Evolutionary conservation across 2,888 invertebrate genomes (phyloP).

Genomic region (Monochamus alternatus): DNA sequence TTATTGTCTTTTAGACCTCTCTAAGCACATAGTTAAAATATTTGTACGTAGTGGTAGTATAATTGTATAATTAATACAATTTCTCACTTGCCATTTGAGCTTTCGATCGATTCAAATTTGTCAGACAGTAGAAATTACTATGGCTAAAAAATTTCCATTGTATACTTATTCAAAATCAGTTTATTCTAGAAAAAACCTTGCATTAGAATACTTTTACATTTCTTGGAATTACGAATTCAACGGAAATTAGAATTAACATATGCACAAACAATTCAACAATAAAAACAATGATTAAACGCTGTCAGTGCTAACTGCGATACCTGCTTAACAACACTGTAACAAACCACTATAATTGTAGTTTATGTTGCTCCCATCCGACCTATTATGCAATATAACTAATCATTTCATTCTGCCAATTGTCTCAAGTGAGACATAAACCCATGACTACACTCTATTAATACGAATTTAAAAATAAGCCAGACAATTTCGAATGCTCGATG

Average conservation of each 20-base stretch:
- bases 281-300: no score
- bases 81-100: no score
- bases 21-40: no score
- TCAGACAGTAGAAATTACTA: no score
- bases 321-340: constrained; percentile 10
- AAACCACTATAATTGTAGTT: neutral
- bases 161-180: neutral
- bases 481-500: neutral
- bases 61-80: no score
- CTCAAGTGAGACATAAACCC: constrained; percentile 2
- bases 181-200: no score
- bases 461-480: neutral
- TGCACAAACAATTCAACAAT: no score
- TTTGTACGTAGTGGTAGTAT: no score
- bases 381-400: constrained; percentile 7
- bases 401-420: neutral
- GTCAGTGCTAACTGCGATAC: no score
- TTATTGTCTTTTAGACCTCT: no score
- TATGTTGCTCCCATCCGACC: neutral
- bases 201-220: neutral
- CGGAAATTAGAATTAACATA: neutral
- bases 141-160: neutral
- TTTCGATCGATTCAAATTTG: no score
- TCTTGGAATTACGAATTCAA: neutral
- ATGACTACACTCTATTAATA: neutral